phyloP scores from a whole-genome alignment of 2,113 vertebrate species.

The Andinoacara biseriatus region DNA sequence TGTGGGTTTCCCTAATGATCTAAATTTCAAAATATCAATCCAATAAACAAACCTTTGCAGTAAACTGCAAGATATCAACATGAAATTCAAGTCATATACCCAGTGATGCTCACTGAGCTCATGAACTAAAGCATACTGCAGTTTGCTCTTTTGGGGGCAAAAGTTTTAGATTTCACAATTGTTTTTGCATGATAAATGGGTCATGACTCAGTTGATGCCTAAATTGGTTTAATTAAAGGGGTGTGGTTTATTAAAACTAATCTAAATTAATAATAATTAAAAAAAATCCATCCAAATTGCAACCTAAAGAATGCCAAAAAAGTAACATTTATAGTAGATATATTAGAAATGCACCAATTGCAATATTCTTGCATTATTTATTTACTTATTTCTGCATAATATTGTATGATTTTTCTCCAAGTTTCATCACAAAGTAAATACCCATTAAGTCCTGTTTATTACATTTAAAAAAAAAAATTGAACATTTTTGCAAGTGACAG shows the following conservation, averaged over 20 bases:
- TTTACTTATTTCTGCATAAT: no score
- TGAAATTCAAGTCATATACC: not conserved
- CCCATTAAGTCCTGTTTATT: no score
- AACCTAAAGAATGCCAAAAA: not conserved
- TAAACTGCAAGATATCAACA: no score
- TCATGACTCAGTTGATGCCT: not conserved
- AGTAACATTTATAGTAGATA: no score
- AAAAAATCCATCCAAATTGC: not conserved
- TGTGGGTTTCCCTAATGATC: not conserved
- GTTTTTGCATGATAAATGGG: not conserved
- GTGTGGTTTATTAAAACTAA: not conserved
- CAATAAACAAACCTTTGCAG: no score
- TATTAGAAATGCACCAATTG: no score
- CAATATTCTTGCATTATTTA: no score
- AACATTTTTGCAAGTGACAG: no score
- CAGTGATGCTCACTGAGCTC: not conserved
- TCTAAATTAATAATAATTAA: not conserved
- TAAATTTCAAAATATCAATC: not conserved
- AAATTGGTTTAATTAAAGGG: not conserved
- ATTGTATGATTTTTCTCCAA: no score
- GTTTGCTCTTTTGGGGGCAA: not conserved
- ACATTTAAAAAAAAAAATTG: no score
- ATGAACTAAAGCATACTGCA: not conserved
- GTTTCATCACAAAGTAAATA: no score
- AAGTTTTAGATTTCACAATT: not conserved